These are phyloP conservation scores for Coracias cyanogaster DNA, from an alignment of 2,797 vertebrate species.

Conservation along the genomic window DNA sequence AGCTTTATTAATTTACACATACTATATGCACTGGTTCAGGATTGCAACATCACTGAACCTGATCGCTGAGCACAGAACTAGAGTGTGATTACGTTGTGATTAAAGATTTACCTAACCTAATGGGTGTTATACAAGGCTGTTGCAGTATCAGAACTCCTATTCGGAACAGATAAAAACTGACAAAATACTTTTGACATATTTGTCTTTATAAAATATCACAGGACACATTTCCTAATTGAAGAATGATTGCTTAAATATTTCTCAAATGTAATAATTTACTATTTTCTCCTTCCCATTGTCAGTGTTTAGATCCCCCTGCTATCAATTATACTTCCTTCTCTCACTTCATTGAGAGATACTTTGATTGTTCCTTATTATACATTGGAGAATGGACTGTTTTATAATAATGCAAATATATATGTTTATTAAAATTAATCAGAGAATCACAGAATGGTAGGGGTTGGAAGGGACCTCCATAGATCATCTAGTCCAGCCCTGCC, in stretches of 20 bases:
- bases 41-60: slow-evolving; percentile 27
- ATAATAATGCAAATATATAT: background rate
- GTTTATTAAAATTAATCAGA: background rate
- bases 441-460: no score
- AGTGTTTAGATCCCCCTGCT: background rate
- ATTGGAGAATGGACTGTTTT: background rate
- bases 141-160: background rate
- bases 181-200: background rate
- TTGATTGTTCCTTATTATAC: background rate
- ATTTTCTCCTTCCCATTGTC: background rate
- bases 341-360: background rate
- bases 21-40: background rate
- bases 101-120: slow-evolving; percentile 37
- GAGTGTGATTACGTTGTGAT: background rate
- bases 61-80: slow-evolving; percentile 24
- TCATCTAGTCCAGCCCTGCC: no score
- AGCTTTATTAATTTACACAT: slow-evolving; percentile 38
- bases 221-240: background rate
- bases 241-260: background rate
- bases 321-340: background rate
- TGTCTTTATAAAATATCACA: background rate
- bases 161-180: background rate
- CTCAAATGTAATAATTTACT: background rate
- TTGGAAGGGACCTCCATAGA: no score
- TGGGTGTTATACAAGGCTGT: background rate